Percentiles rank a stretch among this genome's conserved stretches.
Evolutionary conservation across 1,140 invertebrate species (phyloP).

Genomic region (Camponotus vicinus): DNA sequence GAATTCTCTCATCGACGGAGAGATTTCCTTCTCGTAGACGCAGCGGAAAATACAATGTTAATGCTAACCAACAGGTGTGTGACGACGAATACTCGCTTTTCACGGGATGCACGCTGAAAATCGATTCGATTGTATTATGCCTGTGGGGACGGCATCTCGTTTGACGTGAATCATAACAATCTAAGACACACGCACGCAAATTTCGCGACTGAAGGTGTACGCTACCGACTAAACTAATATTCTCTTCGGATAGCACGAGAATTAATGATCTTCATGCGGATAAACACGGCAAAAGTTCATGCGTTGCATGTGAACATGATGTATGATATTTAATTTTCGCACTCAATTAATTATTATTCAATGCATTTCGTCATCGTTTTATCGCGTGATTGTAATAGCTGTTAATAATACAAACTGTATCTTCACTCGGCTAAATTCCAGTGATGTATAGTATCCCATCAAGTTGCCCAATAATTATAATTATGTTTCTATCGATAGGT

Average conservation of each 20-base stretch:
- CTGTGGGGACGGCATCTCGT: conserved; percentile 11
- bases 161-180: not conserved
- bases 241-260: not conserved
- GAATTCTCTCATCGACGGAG: not conserved
- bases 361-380: not conserved
- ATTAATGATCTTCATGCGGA: conserved; percentile 6
- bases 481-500: conserved; percentile 33
- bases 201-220: not conserved
- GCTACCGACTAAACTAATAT: conserved; percentile 1
- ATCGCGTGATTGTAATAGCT: conserved; percentile 15
- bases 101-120: not conserved
- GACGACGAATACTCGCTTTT: conserved; percentile 24
- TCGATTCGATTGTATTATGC: conserved; percentile 25
- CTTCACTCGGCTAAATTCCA: conserved; percentile 29
- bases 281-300: conserved; percentile 32
- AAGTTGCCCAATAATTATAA: conserved; percentile 46
- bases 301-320: not conserved
- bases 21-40: conserved; percentile 21
- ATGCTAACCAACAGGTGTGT: conserved; percentile 63
- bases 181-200: not conserved
- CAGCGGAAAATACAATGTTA: conserved; percentile 24
- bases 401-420: conserved; percentile 38
- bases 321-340: conserved; percentile 26
- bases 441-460: conserved; percentile 4
- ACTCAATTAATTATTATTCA: conserved; percentile 23